phyloP scores from a whole-genome alignment of 2,888 invertebrate species.

The Ecdyonurus torrentis region DNA sequence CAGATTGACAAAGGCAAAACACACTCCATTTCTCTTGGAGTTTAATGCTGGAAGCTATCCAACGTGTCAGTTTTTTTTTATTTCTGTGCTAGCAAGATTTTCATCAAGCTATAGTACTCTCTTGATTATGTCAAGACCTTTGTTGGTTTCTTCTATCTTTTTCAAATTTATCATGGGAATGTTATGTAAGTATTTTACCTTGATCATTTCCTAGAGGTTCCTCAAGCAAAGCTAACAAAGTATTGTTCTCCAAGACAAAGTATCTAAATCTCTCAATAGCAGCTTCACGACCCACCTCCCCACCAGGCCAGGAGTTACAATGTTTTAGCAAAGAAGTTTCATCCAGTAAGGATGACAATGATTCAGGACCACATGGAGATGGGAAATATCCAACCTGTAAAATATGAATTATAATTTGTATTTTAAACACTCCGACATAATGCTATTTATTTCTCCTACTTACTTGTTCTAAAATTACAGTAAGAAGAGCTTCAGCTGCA shows the following conservation, averaged over 20 bases:
- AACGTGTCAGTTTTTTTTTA: too few relatives aligned
- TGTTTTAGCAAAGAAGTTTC: slow-evolving; percentile 67
- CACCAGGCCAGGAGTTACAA: slow-evolving; percentile 27
- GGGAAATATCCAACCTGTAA: slow-evolving; percentile 63
- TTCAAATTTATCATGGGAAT: too few relatives aligned
- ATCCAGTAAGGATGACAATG: slow-evolving; percentile 71
- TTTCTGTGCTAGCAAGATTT: too few relatives aligned
- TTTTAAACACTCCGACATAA: too few relatives aligned
- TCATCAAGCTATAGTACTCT: too few relatives aligned
- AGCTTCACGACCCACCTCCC: slow-evolving; percentile 33
- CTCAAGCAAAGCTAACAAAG: slow-evolving; percentile 76
- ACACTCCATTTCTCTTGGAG: too few relatives aligned
- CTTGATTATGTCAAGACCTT: too few relatives aligned
- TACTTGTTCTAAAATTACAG: slow-evolving; percentile 79
- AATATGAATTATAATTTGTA: background rate
- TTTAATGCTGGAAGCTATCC: too few relatives aligned
- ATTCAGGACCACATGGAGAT: slow-evolving; percentile 67
- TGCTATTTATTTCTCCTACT: background rate
- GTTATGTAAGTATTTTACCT: slow-evolving; percentile 27
- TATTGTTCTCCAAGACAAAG: slow-evolving; percentile 80
- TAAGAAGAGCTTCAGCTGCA: slow-evolving; percentile 87
- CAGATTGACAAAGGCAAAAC: too few relatives aligned
- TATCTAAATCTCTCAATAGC: slow-evolving; percentile 62
- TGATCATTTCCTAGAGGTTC: slow-evolving; percentile 79
- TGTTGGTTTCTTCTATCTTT: too few relatives aligned